phyloP scores from a whole-genome alignment of 2,797 vertebrate species.

The Spheniscus humboldti region DNA sequence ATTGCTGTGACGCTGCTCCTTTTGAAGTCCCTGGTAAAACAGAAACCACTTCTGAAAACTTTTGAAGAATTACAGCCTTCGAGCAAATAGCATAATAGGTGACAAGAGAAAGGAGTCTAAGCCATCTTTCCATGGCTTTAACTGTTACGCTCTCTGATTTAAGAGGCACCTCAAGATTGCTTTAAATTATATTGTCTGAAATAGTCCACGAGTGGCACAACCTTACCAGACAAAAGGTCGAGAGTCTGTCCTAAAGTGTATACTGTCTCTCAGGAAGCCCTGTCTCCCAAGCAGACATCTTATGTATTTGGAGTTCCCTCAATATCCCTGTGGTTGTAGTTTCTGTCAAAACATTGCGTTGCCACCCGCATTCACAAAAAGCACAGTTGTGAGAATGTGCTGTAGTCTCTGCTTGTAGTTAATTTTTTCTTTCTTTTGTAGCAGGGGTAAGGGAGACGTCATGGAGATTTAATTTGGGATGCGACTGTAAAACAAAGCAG shows the following conservation, averaged over 20 bases:
- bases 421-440: neutral
- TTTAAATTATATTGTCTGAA: neutral
- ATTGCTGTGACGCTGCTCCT: neutral
- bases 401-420: neutral
- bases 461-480: constrained; percentile 35
- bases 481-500: neutral
- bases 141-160: neutral
- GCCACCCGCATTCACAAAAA: neutral
- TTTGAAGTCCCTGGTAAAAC: constrained; percentile 6
- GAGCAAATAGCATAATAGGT: neutral
- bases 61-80: neutral
- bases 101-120: neutral
- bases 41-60: neutral
- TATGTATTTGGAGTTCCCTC: neutral
- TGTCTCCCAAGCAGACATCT: neutral
- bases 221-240: neutral
- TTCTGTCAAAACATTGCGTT: neutral
- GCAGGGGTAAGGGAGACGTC: neutral
- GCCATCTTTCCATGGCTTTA: neutral
- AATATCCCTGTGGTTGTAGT: neutral
- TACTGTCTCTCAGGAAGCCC: neutral
- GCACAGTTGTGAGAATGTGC: neutral
- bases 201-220: neutral
- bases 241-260: neutral
- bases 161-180: neutral